These are phyloP conservation scores for Caenorhabditis sp. DNA, from an alignment of 2,888 invertebrate species.

Conservation along the genomic window DNA sequence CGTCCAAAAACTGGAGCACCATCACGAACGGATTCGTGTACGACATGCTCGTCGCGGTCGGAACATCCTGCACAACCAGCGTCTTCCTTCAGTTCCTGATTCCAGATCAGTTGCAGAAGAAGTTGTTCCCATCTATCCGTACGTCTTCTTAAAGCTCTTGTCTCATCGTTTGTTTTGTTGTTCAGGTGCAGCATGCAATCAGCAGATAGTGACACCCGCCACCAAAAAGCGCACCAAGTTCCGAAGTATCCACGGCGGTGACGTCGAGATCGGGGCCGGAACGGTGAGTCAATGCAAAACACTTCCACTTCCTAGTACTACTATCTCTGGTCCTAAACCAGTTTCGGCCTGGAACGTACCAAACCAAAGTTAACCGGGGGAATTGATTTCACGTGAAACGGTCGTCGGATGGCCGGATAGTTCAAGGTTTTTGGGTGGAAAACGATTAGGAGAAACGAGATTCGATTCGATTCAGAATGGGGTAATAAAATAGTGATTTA, in stretches of 20 bases:
- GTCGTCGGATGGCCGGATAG: background rate
- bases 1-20: slow-evolving; percentile 21
- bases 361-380: slow-evolving; percentile 21
- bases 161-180: background rate
- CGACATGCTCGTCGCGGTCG: slow-evolving; percentile 30
- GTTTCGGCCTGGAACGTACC: slow-evolving; percentile 36
- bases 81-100: slow-evolving; percentile 24
- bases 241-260: slow-evolving; percentile 35
- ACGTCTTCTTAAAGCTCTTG: background rate
- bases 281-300: slow-evolving; percentile 15
- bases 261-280: slow-evolving; percentile 34
- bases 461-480: no score
- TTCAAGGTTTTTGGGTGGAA: slow-evolving; percentile 31
- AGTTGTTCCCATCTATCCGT: slow-evolving; percentile 28
- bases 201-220: slow-evolving; percentile 1
- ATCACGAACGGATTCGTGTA: slow-evolving; percentile 42
- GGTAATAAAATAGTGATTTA: slow-evolving; percentile 11
- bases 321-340: slow-evolving; percentile 30
- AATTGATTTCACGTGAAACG: slow-evolving; percentile 26
- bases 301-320: slow-evolving; percentile 32
- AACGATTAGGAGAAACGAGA: slow-evolving; percentile 7
- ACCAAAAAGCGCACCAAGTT: slow-evolving; percentile 7
- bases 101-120: slow-evolving; percentile 23
- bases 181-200: background rate
- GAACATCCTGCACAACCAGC: slow-evolving; percentile 15